Evolutionary conservation across 2,797 vertebrate species (phyloP).

Genomic region (Halcyon smyrnensis): DNA sequence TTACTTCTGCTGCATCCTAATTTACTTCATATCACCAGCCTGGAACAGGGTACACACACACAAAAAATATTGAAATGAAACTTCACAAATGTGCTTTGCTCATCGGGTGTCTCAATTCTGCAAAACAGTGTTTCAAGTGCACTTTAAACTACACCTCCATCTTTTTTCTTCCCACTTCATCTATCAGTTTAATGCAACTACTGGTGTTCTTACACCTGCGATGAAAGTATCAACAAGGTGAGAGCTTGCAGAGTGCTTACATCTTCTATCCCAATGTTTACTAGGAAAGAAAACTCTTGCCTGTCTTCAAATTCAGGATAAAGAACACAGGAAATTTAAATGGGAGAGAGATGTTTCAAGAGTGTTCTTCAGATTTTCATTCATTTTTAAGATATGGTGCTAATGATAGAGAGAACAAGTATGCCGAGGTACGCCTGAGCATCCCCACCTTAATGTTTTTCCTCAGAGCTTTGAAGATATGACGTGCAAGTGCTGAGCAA

Average conservation of each 20-base stretch:
- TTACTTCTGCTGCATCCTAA: not conserved
- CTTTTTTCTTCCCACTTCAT: not conserved
- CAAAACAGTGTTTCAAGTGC: not conserved
- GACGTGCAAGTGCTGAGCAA: not conserved
- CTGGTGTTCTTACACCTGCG: not conserved
- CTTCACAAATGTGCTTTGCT: not conserved
- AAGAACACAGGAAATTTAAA: not conserved
- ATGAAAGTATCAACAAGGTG: fast-evolving
- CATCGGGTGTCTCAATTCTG: not conserved
- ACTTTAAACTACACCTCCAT: not conserved
- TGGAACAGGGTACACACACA: not conserved
- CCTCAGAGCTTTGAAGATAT: not conserved
- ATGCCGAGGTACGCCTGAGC: not conserved
- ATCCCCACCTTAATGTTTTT: not conserved
- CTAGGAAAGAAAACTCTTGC: not conserved
- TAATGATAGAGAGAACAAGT: not conserved
- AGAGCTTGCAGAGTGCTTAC: not conserved
- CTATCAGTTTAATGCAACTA: not conserved
- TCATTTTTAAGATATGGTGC: not conserved
- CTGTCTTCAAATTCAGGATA: not conserved
- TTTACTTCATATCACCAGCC: not conserved
- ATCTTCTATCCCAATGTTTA: not conserved
- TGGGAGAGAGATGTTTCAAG: not conserved
- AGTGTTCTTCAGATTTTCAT: not conserved
- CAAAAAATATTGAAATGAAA: not conserved